phyloP scores from a whole-genome alignment of 2,113 vertebrate species.

The Natator depressus region DNA sequence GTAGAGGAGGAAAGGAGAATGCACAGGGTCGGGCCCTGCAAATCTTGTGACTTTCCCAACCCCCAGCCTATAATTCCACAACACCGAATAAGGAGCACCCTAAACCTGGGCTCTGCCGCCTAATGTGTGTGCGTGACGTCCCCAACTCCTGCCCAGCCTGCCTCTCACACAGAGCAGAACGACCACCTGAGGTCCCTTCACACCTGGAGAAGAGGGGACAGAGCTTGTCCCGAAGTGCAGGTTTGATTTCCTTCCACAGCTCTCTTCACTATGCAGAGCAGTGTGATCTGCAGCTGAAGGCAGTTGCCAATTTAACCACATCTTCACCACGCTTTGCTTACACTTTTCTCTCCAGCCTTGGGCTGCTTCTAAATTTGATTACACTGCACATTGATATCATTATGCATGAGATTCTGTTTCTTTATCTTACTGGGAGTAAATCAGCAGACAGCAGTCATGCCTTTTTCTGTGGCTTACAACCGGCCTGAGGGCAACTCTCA shows the following conservation, averaged over 20 bases:
- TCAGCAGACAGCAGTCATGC: neutral
- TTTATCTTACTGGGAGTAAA: neutral
- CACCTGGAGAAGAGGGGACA: neutral
- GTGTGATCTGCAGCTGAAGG: neutral
- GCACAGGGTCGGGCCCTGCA: neutral
- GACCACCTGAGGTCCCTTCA: neutral
- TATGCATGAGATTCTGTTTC: neutral
- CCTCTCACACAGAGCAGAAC: neutral
- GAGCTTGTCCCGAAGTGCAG: neutral
- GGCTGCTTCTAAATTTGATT: neutral
- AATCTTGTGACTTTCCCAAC: neutral
- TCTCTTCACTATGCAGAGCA: neutral
- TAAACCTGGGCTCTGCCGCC: neutral
- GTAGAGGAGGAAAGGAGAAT: neutral
- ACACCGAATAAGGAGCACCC: neutral
- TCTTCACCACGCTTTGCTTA: fast-evolving
- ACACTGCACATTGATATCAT: neutral
- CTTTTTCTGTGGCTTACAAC: neutral
- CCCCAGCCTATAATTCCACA: fast-evolving
- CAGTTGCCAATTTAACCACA: neutral
- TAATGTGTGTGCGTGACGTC: fast-evolving
- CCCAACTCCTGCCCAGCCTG: neutral
- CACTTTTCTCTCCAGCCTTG: neutral
- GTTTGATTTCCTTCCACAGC: neutral
- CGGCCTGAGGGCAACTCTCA: neutral